These are phyloP conservation scores for Glaucidium brasilianum DNA, from an alignment of 2,113 vertebrate genomes.

Conservation along the genomic window DNA sequence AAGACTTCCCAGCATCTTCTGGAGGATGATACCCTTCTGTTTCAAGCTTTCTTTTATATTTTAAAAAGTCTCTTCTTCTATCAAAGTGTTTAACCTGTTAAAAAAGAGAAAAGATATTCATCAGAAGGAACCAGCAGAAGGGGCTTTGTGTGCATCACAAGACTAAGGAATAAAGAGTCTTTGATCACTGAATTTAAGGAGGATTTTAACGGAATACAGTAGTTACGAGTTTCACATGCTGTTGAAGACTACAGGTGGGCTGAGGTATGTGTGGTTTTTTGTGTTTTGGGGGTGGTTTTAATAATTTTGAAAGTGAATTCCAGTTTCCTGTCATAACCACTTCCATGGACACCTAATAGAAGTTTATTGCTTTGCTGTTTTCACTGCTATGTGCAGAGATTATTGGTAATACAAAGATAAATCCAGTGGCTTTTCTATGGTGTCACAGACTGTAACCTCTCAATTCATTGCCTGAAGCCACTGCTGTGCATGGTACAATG, in stretches of 20 bases:
- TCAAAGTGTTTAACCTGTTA: conserved; percentile 90
- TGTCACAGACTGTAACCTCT: not conserved
- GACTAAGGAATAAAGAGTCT: not conserved
- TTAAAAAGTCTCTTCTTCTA: conserved; percentile 92
- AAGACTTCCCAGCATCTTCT: conserved; percentile 69
- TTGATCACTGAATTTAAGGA: not conserved
- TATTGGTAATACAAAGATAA: not conserved
- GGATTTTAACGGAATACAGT: not conserved
- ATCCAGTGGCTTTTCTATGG: not conserved
- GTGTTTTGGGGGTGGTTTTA: not conserved
- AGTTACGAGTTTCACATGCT: not conserved
- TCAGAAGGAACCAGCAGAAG: not conserved
- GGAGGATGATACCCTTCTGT: conserved; percentile 77
- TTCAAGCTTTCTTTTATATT: conserved; percentile 89
- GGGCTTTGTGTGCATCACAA: not conserved
- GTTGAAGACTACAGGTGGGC: not conserved
- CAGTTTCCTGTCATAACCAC: not conserved
- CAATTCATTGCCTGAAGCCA: not conserved
- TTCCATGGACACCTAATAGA: not conserved
- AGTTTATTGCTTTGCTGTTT: not conserved
- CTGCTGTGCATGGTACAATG: accelerated
- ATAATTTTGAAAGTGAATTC: not conserved
- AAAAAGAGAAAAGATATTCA: not conserved
- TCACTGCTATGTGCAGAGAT: not conserved
- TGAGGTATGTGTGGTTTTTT: accelerated